Conservation (phyloP, 1,140 invertebrate species). For the Helicoverpa zea region DNA sequence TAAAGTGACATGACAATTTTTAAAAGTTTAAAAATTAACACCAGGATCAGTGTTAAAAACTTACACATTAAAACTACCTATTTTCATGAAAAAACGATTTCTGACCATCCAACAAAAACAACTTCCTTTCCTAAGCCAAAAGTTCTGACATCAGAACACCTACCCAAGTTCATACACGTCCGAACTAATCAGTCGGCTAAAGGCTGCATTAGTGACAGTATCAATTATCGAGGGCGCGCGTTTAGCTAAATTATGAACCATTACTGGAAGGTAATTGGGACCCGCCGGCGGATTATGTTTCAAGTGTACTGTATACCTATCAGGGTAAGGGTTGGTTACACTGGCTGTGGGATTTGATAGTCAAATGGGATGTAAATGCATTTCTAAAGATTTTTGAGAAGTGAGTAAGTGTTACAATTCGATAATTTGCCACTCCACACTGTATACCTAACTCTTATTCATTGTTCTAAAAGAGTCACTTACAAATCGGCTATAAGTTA, state of each 20-base stretch:
- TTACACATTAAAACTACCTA: neutral
- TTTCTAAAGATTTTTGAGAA: no score
- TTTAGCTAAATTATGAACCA: constrained; percentile 58
- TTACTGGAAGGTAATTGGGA: constrained; percentile 51
- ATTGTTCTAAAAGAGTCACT: no score
- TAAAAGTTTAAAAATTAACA: no score
- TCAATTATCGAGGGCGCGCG: constrained; percentile 52
- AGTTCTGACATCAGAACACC: no score
- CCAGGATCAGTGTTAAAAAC: neutral
- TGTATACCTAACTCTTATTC: no score
- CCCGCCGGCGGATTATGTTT: constrained; percentile 21
- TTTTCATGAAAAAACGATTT: neutral
- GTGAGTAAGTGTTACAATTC: no score
- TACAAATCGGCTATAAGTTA: no score
- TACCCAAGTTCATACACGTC: neutral
- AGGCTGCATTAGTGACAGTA: constrained; percentile 31
- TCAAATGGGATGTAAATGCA: neutral
- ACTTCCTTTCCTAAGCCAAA: no score
- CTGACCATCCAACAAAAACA: no score
- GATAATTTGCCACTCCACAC: no score
- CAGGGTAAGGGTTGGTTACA: neutral
- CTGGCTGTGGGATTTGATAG: neutral
- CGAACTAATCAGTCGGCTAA: constrained; percentile 3
- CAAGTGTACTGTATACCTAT: constrained; percentile 15
- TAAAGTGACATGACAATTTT: no score